Evolutionary conservation across 2,888 invertebrate genomes (phyloP), one percentile per base, ranked within the genome.

Genomic region (Sesia bembeciformis): DNA sequence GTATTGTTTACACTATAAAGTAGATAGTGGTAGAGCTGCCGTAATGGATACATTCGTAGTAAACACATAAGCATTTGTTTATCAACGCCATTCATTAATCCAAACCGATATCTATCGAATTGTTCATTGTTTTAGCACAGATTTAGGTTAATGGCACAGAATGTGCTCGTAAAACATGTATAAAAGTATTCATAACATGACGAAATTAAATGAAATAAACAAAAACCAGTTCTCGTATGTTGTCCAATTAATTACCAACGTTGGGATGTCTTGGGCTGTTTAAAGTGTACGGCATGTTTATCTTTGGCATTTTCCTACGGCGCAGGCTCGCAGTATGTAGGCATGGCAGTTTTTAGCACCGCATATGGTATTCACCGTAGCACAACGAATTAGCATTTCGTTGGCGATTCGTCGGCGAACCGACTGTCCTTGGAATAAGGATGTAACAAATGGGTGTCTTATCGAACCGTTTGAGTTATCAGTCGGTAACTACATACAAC

Each of bases 341-440:
- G 70, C 68, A 73, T 69, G 67, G 70, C 62, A 70, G 70, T 79
- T 76, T 81, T 75, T 68, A 72, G 73, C 68, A 72, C 69, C 78
- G 61, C 74, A 83, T 85, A 83, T 76, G 74, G 77, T 84, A 87
- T 85, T 86, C 87, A 81, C 71, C 68, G 76, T 76, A 76, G 78
- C 75, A 63, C 71, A 23, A 71, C 74, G 74, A 79, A 86, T 85
- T 86, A 85, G 78, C 86, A 87, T 87, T 85, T 81, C 68, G 77
- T 76, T 74, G 78, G 75, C 77, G 76, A 79, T 75, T 74, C 74
- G 73, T 66, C 69, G 70, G 64, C 68, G 55, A 62, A 60, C 64
- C 66, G 72, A 61, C 65, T 75, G 87, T 83, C 88, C 87, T 87
- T 88, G 86, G 80, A 80, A 84, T 85, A 81, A 85, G 86, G 86